phyloP scores from a whole-genome alignment of 1,140 invertebrate genomes.

The Drosophila obscura region DNA sequence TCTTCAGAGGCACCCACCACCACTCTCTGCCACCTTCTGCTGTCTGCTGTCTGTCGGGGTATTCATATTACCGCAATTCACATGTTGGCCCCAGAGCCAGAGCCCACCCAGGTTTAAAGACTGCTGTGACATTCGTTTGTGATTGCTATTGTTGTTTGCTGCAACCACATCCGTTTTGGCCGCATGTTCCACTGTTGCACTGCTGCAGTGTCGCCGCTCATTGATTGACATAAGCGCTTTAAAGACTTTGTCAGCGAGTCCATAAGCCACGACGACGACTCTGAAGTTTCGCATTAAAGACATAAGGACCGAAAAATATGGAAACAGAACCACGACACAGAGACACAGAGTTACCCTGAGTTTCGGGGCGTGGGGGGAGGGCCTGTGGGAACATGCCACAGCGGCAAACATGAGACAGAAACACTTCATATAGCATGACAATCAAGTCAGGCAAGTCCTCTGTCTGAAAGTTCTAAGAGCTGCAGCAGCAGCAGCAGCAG shows the following conservation, averaged over 20 bases:
- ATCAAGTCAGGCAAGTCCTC: slow-evolving; percentile 36
- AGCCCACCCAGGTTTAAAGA: slow-evolving; percentile 52
- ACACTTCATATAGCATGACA: slow-evolving; percentile 42
- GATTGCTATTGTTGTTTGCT: slow-evolving; percentile 40
- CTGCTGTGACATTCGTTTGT: slow-evolving; percentile 46
- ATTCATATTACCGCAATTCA: slow-evolving; percentile 52
- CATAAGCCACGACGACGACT: slow-evolving; percentile 1
- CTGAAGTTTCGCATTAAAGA: slow-evolving; percentile 21
- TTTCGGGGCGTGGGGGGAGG: too few relatives aligned
- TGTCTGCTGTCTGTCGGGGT: slow-evolving; percentile 6
- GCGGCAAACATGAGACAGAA: slow-evolving; percentile 35
- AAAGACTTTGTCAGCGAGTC: slow-evolving; percentile 44
- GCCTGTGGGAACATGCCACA: slow-evolving; percentile 1
- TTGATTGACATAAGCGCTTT: slow-evolving; percentile 77
- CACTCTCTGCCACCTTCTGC: too few relatives aligned
- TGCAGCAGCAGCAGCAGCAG: slow-evolving; percentile 2
- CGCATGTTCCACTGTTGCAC: slow-evolving; percentile 30
- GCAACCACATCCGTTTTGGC: slow-evolving; percentile 60
- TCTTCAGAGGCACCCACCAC: slow-evolving; percentile 1
- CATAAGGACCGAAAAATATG: slow-evolving; percentile 50
- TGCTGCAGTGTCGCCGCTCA: slow-evolving; percentile 24
- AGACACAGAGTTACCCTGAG: slow-evolving; percentile 2
- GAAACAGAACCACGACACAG: slow-evolving; percentile 17
- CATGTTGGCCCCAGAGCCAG: slow-evolving; percentile 35
- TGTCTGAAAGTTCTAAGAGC: slow-evolving; percentile 2